These are phyloP conservation scores for Eueides isabella DNA, from an alignment of 1,140 invertebrate species.

Conservation along the genomic window DNA sequence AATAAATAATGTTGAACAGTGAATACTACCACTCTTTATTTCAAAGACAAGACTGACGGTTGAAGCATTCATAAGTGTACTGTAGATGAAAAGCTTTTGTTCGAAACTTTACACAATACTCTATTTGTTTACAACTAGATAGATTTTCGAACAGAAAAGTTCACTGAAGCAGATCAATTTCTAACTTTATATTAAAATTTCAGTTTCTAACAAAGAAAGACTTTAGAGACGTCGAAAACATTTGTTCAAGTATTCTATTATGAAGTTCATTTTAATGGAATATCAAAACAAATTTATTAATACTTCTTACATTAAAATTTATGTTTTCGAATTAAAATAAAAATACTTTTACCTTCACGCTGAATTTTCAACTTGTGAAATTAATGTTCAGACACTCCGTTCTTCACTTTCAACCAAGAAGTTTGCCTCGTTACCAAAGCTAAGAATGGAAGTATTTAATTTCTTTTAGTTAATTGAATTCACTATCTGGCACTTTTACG, in stretches of 20 bases:
- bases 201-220: background rate
- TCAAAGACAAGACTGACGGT: background rate
- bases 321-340: no score
- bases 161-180: background rate
- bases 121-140: background rate
- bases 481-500: no score
- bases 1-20: background rate
- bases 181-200: background rate
- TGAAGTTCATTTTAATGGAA: background rate
- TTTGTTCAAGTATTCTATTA: background rate
- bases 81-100: constrained; percentile 15
- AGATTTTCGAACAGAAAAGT: constrained; percentile 3
- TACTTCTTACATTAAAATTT: no score
- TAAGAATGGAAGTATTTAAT: no score
- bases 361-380: no score
- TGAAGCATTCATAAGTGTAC: background rate
- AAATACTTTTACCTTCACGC: no score
- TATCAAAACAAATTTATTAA: no score
- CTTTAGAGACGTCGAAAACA: background rate
- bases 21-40: background rate
- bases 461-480: no score
- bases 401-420: no score
- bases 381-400: no score
- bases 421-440: no score
- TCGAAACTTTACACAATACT: constrained; percentile 16